A percentile compares a stretch with the other conserved stretches of the same genome.
These are phyloP conservation scores for Ailuropoda melanoleuca DNA, from an alignment of 2,113 vertebrate species.

Conservation along the genomic window DNA sequence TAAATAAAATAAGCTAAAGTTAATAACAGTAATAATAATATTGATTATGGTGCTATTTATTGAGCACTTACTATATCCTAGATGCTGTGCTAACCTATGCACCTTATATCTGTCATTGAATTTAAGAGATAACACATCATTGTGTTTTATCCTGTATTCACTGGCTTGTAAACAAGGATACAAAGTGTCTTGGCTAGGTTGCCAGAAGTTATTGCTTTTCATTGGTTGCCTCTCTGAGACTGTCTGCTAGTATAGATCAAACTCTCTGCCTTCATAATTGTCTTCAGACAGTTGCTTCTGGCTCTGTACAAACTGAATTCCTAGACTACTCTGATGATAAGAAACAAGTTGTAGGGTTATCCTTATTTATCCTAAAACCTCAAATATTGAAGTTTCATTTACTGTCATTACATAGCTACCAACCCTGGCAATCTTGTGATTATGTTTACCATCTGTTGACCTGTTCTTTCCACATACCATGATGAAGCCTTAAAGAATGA, in stretches of 20 bases:
- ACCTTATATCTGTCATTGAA: not conserved
- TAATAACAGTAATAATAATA: not conserved
- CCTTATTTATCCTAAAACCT: not conserved
- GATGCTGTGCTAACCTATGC: not conserved
- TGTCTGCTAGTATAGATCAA: not conserved
- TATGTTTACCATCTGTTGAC: not conserved
- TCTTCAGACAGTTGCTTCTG: not conserved
- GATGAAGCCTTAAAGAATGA: not conserved
- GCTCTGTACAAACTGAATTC: not conserved
- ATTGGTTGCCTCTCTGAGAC: not conserved
- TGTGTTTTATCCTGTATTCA: not conserved
- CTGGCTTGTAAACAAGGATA: not conserved
- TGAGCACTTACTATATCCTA: not conserved
- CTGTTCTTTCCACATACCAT: not conserved
- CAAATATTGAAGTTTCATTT: not conserved
- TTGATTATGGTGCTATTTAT: not conserved
- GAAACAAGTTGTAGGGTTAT: not conserved
- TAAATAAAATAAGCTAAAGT: not conserved
- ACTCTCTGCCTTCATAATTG: not conserved
- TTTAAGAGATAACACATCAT: not conserved
- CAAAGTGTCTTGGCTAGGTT: not conserved
- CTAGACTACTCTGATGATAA: not conserved
- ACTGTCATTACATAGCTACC: not conserved
- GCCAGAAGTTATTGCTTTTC: not conserved
- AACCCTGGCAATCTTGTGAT: not conserved